Base-by-base conservation (phyloP, 2,888 invertebrate genomes). In the Hesperia comma region DNA sequence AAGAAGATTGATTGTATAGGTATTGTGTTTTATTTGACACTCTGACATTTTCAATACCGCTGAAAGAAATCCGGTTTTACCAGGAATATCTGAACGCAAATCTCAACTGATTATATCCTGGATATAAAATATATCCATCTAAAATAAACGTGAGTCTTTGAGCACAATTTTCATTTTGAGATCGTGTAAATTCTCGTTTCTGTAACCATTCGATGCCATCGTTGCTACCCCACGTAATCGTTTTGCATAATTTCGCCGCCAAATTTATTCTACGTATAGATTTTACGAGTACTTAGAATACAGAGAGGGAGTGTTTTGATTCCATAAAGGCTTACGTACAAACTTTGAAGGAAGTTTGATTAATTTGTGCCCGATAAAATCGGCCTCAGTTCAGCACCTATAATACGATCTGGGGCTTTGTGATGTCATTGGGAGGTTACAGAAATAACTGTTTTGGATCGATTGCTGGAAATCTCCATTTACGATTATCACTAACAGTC, bases 311-410 rank as follows among this genome's bases (percentile, higher is more conserved):
- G 53, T 60, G 69, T 72, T 71, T 62, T 71, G 70, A 71, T 73
- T 71, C 71, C 66, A 70, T 72, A 72, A 74, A 72, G 73, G 72
- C 70, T 73, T 72, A 75, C 61, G 70, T 60, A 67, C 21, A 60
- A 70, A 73, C 70, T 75, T 72, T 41, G 67, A 41, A 26, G 58
- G 67, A 73, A 74, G 74, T 75, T 74, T 74, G 70, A 75, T 75
- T 74, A 75, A 73, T 70, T 74, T 70, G 70, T 62, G 33, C 55
- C 55, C 68, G 74, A 73, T 75, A 72, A 73, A 72, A 75, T 73
- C 73, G 61, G 61, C 61, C 61, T 46, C 14, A 61, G 56, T 54
- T 41, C 53, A 60, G 32, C 26, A 51, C 21, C 21, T 60, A 58
- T 66, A 60, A 60, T 66, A 54, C 43, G 43, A 53, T 58, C 51